Conservation (phyloP, 1,140 invertebrate species). For the Sinonovacula constricta region DNA sequence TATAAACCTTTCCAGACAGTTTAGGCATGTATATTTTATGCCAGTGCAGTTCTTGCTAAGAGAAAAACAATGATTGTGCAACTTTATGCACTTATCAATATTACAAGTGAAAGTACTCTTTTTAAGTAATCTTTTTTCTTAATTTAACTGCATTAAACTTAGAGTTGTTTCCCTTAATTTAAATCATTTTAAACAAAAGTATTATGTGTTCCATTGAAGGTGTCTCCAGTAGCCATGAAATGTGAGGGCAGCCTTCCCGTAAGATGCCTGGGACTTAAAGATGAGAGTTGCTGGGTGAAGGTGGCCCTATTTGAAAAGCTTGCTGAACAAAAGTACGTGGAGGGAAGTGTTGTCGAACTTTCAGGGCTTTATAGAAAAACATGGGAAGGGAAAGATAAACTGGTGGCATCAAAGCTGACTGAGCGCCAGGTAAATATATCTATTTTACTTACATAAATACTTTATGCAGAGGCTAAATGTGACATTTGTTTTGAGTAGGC, state of each 20-base stretch:
- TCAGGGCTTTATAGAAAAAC: neutral
- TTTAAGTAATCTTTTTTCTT: neutral
- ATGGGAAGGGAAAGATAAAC: neutral
- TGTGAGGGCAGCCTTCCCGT: constrained; percentile 10
- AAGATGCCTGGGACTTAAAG: neutral
- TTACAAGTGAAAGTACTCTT: neutral
- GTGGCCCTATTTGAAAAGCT: neutral
- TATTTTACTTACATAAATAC: no score
- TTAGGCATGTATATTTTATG: no score
- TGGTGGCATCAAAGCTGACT: neutral
- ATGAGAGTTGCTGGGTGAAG: neutral
- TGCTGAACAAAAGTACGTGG: neutral
- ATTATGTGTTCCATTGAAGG: neutral
- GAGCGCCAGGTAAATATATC: constrained; percentile 6
- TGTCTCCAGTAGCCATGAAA: neutral
- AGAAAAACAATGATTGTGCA: neutral
- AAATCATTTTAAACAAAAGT: neutral
- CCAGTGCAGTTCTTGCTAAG: no score
- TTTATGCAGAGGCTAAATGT: no score
- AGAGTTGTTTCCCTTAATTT: neutral
- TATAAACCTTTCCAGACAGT: no score
- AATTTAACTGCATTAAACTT: neutral
- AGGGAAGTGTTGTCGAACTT: constrained; percentile 1
- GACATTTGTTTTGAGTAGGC: no score
- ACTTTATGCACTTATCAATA: neutral